Conservation (phyloP, 2,113 vertebrate species). For the Rhynchopsitta pachyrhyncha region DNA sequence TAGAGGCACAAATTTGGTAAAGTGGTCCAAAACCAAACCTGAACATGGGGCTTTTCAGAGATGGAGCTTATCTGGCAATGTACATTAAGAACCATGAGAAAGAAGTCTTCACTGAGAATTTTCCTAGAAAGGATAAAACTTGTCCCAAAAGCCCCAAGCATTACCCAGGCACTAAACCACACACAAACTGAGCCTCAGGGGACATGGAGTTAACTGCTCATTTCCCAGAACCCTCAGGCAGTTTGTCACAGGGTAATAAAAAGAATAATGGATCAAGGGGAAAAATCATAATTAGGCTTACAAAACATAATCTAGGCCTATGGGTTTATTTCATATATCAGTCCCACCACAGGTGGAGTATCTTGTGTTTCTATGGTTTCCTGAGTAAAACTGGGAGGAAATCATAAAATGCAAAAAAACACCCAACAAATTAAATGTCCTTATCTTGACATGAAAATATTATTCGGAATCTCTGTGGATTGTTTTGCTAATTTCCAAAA, state of each 20-base stretch:
- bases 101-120: neutral
- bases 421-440: neutral
- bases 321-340: conserved; percentile 13
- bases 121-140: neutral
- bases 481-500: conserved; percentile 61
- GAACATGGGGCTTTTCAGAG: fast-evolving
- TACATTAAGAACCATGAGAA: neutral
- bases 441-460: conserved; percentile 63
- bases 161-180: neutral
- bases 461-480: conserved; percentile 48
- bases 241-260: conserved; percentile 12
- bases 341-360: neutral
- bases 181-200: neutral
- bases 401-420: neutral
- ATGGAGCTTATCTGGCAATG: neutral
- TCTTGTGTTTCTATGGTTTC: conserved; percentile 13
- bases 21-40: neutral
- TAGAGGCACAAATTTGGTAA: neutral
- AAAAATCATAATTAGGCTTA: conserved; percentile 23
- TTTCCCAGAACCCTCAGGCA: conserved; percentile 13
- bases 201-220: neutral
- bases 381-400: neutral
- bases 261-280: conserved; percentile 5
- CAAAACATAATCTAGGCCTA: neutral
- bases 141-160: neutral